Evolutionary conservation across 2,888 invertebrate species (phyloP).

Genomic region (Parochlus steinenii): DNA sequence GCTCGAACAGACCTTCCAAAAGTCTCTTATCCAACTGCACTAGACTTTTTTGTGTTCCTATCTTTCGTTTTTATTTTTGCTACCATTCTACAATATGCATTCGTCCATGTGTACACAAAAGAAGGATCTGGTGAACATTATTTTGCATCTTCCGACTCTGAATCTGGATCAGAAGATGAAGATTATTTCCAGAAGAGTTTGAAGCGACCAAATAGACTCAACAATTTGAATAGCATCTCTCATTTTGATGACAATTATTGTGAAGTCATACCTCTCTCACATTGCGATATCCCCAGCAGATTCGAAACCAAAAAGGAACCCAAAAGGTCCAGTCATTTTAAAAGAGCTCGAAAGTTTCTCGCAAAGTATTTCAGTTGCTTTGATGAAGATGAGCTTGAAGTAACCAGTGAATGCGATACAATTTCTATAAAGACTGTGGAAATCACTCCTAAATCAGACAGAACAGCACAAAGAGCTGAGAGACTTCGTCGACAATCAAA

Average conservation of each 20-base stretch:
- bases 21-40: conserved; percentile 72
- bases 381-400: too few relatives aligned
- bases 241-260: conserved; percentile 22
- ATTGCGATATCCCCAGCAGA: too few relatives aligned
- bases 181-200: conserved; percentile 20
- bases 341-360: conserved; percentile 6
- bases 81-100: conserved; percentile 54
- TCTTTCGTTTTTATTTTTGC: conserved; percentile 68
- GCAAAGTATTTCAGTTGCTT: conserved; percentile 3
- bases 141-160: conserved; percentile 36
- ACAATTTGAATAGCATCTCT: conserved; percentile 13
- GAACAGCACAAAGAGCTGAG: conserved; percentile 14
- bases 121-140: conserved; percentile 65
- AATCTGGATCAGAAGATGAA: conserved; percentile 39
- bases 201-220: conserved; percentile 6
- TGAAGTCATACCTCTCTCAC: conserved; percentile 45
- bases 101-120: conserved; percentile 77
- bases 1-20: conserved; percentile 67
- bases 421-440: too few relatives aligned
- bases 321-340: background rate
- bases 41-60: conserved; percentile 68
- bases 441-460: background rate
- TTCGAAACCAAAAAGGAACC: conserved; percentile 3
- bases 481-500: conserved; percentile 14
- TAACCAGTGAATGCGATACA: too few relatives aligned